phyloP scores from a whole-genome alignment of 1,140 invertebrate genomes.

The Dendrolimus kikuchii region DNA sequence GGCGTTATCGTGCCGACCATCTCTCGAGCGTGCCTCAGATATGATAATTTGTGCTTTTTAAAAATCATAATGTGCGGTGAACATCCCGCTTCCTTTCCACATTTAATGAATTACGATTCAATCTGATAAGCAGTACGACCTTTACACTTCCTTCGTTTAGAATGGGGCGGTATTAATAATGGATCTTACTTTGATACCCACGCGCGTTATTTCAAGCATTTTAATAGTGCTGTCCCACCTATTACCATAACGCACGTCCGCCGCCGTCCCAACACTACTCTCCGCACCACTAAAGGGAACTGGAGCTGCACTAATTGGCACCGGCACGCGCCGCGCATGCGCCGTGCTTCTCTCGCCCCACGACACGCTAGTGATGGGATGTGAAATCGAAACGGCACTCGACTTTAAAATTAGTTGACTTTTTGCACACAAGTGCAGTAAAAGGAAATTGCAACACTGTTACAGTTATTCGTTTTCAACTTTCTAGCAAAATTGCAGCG shows the following conservation, averaged over 20 bases:
- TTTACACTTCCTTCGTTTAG: conserved; percentile 53
- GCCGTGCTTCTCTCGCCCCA: conserved; percentile 25
- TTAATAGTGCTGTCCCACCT: not conserved
- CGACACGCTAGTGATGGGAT: conserved; percentile 63
- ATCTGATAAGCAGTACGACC: conserved; percentile 59
- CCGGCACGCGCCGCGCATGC: conserved; percentile 63
- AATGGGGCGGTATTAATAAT: conserved; percentile 15
- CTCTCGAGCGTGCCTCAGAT: conserved; percentile 35
- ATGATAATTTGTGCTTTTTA: conserved; percentile 55
- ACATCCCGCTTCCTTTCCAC: conserved; percentile 47
- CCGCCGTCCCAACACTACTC: conserved; percentile 51
- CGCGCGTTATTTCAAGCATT: too few relatives aligned
- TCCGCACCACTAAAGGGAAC: conserved; percentile 51
- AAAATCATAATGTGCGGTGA: conserved; percentile 58
- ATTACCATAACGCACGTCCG: conserved; percentile 1
- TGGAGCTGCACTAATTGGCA: conserved; percentile 69
- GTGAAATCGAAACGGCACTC: conserved; percentile 54
- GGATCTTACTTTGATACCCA: conserved; percentile 29
- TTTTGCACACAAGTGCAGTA: conserved; percentile 29
- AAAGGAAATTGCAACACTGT: conserved; percentile 36
- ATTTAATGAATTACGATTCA: conserved; percentile 41
- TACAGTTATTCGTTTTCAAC: conserved; percentile 38
- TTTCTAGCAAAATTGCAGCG: conserved; percentile 30
- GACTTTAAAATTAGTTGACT: conserved; percentile 36
- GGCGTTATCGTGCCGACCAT: conserved; percentile 37